phyloP scores from a whole-genome alignment of 2,888 invertebrate genomes.

The Lasioglossum figueresi region DNA sequence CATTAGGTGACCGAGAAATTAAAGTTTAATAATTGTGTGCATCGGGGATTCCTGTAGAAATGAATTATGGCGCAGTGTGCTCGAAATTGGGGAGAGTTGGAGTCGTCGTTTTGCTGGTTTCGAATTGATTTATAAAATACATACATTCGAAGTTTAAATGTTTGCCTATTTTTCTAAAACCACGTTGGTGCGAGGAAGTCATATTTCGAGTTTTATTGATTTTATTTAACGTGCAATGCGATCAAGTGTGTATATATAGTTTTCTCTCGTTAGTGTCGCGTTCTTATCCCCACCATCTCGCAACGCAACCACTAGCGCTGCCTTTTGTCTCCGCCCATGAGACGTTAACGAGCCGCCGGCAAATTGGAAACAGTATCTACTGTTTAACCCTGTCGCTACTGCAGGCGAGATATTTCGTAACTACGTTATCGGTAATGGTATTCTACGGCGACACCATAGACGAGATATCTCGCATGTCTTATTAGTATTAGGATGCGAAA shows the following conservation, averaged over 20 bases:
- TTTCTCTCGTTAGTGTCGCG: not conserved
- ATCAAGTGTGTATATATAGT: not conserved
- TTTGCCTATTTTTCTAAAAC: not conserved
- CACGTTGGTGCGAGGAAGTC: not conserved
- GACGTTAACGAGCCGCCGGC: constrained; percentile 1
- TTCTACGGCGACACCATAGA: not conserved
- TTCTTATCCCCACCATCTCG: not conserved
- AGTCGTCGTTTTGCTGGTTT: not conserved
- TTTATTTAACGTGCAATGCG: not conserved
- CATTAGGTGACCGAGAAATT: not conserved
- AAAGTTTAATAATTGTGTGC: not conserved
- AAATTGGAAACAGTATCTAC: constrained; percentile 5
- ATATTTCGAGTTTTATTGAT: not conserved
- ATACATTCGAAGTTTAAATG: not conserved
- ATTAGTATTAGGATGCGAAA: not conserved
- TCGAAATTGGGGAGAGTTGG: not conserved
- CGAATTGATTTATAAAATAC: not conserved
- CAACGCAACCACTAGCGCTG: not conserved
- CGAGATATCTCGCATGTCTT: not conserved
- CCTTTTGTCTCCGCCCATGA: not conserved
- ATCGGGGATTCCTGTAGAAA: not conserved
- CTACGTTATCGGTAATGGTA: not conserved
- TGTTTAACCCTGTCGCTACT: not conserved
- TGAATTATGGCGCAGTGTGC: not conserved
- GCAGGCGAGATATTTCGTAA: not conserved